Conservation (phyloP, 2,113 vertebrate species). For the Muntiacus muntjak region DNA sequence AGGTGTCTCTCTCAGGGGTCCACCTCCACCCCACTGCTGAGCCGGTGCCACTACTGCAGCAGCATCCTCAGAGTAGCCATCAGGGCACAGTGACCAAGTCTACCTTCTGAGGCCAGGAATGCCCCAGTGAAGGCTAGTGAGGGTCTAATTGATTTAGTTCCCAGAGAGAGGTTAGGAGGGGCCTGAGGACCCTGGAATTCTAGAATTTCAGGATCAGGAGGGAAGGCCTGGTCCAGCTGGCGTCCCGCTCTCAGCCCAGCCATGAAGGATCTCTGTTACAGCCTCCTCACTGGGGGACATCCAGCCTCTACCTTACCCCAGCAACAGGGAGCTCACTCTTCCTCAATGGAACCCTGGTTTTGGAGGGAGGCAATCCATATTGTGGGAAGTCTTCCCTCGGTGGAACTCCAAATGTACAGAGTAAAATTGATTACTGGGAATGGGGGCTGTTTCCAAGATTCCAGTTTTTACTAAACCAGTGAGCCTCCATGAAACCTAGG, state of each 20-base stretch:
- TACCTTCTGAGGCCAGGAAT: neutral
- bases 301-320: neutral
- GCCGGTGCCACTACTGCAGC: fast-evolving
- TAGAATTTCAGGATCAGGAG: neutral
- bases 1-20: neutral
- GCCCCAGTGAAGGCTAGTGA: neutral
- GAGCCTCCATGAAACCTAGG: neutral
- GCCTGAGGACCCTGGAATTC: neutral
- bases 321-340: neutral
- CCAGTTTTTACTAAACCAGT: neutral
- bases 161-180: neutral
- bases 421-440: neutral
- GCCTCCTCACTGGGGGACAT: neutral
- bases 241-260: neutral
- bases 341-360: neutral
- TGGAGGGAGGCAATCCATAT: neutral
- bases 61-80: neutral
- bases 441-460: neutral
- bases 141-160: neutral
- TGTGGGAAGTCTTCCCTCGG: neutral
- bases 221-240: neutral
- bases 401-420: neutral
- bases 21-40: neutral
- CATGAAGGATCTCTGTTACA: neutral
- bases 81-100: neutral